phyloP scores from a whole-genome alignment of 2,888 invertebrate genomes.

The Acleris holmiana region DNA sequence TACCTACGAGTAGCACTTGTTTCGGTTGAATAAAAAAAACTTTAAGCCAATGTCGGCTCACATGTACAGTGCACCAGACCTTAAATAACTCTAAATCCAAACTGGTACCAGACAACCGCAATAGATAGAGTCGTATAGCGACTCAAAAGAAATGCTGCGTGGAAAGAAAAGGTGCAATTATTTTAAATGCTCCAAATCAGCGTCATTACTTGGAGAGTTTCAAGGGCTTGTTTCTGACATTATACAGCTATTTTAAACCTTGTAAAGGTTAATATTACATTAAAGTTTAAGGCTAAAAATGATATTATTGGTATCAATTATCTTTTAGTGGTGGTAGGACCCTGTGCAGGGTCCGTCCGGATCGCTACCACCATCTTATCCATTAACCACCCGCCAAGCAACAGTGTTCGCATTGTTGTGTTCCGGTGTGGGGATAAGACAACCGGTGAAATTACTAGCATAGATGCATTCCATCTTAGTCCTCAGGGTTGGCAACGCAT shows the following conservation, averaged over 20 bases:
- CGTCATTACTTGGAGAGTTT: constrained; percentile 42
- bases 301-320: constrained; percentile 41
- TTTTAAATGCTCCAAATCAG: constrained; percentile 44
- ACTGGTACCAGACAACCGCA: constrained; percentile 5
- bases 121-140: constrained; percentile 12
- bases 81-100: not conserved
- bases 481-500: too few species aligned
- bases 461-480: too few species aligned
- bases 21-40: too few species aligned
- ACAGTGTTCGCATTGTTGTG: too few species aligned
- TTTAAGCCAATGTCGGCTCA: too few species aligned
- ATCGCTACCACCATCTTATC: too few species aligned
- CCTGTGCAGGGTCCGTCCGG: too few species aligned
- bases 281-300: constrained; percentile 52
- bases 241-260: constrained; percentile 43
- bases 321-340: too few species aligned
- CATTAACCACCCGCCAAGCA: too few species aligned
- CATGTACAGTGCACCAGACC: not conserved
- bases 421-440: too few species aligned
- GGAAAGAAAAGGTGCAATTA: constrained; percentile 39
- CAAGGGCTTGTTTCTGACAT: constrained; percentile 40
- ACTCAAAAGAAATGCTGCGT: constrained; percentile 16
- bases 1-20: too few species aligned
- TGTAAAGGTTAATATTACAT: constrained; percentile 23
- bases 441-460: too few species aligned